phyloP scores from a whole-genome alignment of 2,113 vertebrate genomes.

The Pipra filicauda region DNA sequence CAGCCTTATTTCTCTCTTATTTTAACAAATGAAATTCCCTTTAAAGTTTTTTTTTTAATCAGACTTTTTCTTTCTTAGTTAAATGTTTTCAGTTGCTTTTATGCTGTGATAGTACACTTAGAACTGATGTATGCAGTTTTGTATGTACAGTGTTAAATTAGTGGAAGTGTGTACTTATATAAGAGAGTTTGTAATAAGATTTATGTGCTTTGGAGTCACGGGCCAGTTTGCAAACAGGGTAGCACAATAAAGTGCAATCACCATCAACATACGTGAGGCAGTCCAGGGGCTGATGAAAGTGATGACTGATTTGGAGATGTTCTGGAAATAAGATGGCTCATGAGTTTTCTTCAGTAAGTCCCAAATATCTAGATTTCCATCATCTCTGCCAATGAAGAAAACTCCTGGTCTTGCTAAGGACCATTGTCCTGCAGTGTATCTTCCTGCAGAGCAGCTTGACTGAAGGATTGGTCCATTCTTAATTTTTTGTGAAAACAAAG shows the following conservation, averaged over 20 bases:
- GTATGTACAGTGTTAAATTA: neutral
- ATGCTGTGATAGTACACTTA: neutral
- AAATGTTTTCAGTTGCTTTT: neutral
- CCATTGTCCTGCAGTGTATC: slow-evolving; percentile 84
- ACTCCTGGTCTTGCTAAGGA: slow-evolving; percentile 86
- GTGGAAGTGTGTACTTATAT: neutral
- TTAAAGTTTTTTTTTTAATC: neutral
- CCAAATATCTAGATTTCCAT: slow-evolving; percentile 91
- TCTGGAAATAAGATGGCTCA: slow-evolving; percentile 77
- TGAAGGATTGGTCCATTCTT: slow-evolving; percentile 82
- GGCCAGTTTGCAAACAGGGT: neutral
- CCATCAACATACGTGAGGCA: slow-evolving; percentile 75
- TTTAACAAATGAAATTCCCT: neutral
- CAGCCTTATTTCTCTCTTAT: neutral
- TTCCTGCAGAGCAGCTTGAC: slow-evolving; percentile 72
- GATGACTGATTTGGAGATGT: slow-evolving; percentile 76
- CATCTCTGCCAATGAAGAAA: slow-evolving; percentile 86
- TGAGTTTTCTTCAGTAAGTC: slow-evolving; percentile 87
- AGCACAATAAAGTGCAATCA: neutral
- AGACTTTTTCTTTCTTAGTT: neutral
- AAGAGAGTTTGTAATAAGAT: neutral
- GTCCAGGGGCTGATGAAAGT: slow-evolving; percentile 82
- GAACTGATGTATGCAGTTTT: neutral
- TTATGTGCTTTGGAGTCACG: neutral
- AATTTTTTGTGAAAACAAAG: neutral